Percentiles rank a stretch among this genome's conserved stretches.
phyloP scores from a whole-genome alignment of 2,888 invertebrate genomes.

The Nomada hirtipes region DNA sequence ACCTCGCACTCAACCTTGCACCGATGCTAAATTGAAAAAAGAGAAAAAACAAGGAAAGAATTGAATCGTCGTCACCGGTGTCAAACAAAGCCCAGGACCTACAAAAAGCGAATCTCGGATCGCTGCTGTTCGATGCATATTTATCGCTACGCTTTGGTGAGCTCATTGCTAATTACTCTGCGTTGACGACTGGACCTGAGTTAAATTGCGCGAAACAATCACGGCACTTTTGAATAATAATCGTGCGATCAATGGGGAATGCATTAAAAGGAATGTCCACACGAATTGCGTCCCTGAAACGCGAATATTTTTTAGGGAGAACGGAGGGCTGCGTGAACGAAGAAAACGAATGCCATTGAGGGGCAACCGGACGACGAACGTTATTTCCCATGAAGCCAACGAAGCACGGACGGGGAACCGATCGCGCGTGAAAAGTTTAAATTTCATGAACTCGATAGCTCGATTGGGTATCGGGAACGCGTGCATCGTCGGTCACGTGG shows the following conservation, averaged over 20 bases:
- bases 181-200: slow-evolving; percentile 16
- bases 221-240: slow-evolving; percentile 35
- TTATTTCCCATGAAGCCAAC: slow-evolving; percentile 73
- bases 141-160: slow-evolving; percentile 45
- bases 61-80: neutral
- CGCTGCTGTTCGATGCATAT: slow-evolving; percentile 35
- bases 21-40: neutral
- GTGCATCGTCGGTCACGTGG: slow-evolving; percentile 65
- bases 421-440: slow-evolving; percentile 75
- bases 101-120: slow-evolving; percentile 13
- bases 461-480: slow-evolving; percentile 66
- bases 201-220: slow-evolving; percentile 47
- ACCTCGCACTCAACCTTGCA: neutral
- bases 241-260: slow-evolving; percentile 7
- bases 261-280: neutral
- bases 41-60: too few relatives aligned
- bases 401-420: slow-evolving; percentile 68
- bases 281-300: neutral
- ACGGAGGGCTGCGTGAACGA: neutral
- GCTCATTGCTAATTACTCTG: slow-evolving; percentile 36
- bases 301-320: neutral
- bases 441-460: slow-evolving; percentile 79
- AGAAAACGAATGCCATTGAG: neutral
- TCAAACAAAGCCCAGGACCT: neutral
- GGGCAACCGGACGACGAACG: slow-evolving; percentile 10